These are phyloP conservation scores for Saimiri boliviensis DNA, from an alignment of 2,113 vertebrate species.

Conservation along the genomic window DNA sequence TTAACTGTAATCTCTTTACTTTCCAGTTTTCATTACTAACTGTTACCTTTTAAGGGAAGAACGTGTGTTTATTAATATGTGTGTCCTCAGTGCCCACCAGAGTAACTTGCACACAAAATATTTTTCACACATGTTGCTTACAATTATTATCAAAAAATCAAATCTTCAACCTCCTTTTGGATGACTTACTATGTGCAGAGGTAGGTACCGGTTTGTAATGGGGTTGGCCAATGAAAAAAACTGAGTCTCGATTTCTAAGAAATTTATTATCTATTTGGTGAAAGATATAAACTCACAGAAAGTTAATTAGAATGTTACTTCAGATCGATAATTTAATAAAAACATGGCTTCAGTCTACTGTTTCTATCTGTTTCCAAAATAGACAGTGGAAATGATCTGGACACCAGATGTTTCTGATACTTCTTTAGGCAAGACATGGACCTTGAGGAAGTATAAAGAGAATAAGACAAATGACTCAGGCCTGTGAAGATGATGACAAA, in stretches of 20 bases:
- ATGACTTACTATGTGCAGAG: background rate
- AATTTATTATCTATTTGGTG: background rate
- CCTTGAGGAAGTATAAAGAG: background rate
- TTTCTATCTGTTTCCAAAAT: background rate
- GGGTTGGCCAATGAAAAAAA: background rate
- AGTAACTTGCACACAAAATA: background rate
- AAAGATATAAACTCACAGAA: background rate
- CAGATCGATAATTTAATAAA: background rate
- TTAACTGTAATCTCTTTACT: background rate
- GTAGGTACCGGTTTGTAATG: background rate
- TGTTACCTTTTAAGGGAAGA: background rate
- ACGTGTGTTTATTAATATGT: background rate
- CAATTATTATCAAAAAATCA: background rate
- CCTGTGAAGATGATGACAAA: background rate
- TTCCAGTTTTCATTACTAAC: background rate
- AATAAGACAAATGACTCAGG: background rate
- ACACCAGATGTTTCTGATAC: background rate
- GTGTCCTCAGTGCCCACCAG: background rate
- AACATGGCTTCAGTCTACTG: background rate
- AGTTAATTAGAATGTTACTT: background rate
- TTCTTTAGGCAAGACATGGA: background rate
- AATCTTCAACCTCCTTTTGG: background rate
- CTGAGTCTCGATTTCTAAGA: background rate
- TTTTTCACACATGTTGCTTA: background rate
- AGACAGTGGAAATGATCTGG: background rate